phyloP scores from a whole-genome alignment of 2,797 vertebrate species.

The Ctenochaetus hawaiiensis region DNA sequence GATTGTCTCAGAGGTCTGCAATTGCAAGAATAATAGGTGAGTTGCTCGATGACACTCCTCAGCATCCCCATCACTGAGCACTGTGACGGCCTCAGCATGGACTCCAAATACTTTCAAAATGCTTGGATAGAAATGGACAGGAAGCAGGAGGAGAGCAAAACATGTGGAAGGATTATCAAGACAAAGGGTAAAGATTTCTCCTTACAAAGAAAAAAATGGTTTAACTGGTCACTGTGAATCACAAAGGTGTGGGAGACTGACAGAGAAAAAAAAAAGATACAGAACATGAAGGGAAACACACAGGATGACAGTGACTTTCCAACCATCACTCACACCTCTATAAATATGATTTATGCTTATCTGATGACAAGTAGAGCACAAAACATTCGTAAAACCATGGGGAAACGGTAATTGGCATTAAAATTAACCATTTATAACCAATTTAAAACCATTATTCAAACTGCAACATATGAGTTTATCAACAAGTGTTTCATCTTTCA shows the following conservation, averaged over 20 bases:
- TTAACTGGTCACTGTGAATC: constrained; percentile 48
- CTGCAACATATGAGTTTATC: background rate
- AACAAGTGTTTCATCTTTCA: background rate
- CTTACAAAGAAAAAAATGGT: constrained; percentile 31
- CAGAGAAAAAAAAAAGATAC: background rate
- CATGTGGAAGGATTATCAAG: constrained; percentile 3
- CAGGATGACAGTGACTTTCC: constrained; percentile 52
- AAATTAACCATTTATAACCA: background rate
- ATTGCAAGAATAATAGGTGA: background rate
- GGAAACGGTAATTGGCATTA: background rate
- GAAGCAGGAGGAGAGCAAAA: constrained; percentile 4
- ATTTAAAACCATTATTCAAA: background rate
- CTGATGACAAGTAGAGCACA: background rate
- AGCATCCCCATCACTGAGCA: constrained; percentile 15
- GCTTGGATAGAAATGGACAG: background rate
- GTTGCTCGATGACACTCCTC: background rate
- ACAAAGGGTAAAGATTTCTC: constrained; percentile 17
- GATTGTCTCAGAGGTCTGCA: constrained; percentile 37
- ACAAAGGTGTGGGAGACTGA: constrained; percentile 41
- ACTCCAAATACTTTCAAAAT: background rate
- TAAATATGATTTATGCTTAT: background rate
- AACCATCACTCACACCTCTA: constrained; percentile 31
- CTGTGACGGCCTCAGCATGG: background rate
- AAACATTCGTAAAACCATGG: background rate
- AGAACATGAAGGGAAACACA: constrained; percentile 25